Percentiles rank a stretch among this genome's conserved stretches.
Conservation (phyloP, 1,140 invertebrate genomes). For the Aphelinus certus region DNA sequence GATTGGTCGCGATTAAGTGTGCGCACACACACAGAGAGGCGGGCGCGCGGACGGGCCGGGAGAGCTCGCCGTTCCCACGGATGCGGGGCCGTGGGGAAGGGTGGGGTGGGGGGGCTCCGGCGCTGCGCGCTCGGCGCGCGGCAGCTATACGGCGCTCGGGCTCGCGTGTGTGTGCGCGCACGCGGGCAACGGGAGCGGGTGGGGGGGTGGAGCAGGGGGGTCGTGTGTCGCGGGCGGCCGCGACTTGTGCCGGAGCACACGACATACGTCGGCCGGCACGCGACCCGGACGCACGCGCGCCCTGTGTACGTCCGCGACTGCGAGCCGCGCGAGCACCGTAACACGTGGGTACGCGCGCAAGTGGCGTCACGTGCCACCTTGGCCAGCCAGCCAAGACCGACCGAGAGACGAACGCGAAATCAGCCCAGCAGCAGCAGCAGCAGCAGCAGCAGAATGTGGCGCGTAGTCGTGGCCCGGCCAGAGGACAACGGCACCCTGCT, state of each 20-base stretch:
- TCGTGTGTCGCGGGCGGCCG: slow-evolving; percentile 58
- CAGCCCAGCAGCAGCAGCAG: not conserved
- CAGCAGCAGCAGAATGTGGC: slow-evolving; percentile 17
- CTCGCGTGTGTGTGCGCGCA: no score
- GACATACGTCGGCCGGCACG: slow-evolving; percentile 67
- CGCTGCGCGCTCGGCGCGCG: no score
- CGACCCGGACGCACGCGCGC: slow-evolving; percentile 57
- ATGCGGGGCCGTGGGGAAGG: no score
- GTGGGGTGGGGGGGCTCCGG: no score
- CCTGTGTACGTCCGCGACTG: slow-evolving; percentile 14
- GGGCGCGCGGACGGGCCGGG: no score
- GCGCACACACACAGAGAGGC: no score
- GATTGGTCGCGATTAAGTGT: no score
- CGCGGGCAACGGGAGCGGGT: no score
- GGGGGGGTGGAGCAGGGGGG: slow-evolving; percentile 47
- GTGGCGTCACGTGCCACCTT: slow-evolving; percentile 20
- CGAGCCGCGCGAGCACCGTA: not conserved
- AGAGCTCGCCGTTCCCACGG: no score
- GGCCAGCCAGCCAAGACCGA: no score
- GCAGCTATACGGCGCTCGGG: no score
- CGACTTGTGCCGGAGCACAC: slow-evolving; percentile 56
- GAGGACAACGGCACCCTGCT: slow-evolving; percentile 60
- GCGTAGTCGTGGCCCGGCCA: slow-evolving; percentile 65
- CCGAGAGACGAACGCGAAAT: not conserved
- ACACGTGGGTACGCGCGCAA: not conserved